A percentile compares a stretch with the other conserved stretches of the same genome.
These are phyloP conservation scores for Hipparchia semele DNA, from an alignment of 2,888 invertebrate species.

Conservation along the genomic window DNA sequence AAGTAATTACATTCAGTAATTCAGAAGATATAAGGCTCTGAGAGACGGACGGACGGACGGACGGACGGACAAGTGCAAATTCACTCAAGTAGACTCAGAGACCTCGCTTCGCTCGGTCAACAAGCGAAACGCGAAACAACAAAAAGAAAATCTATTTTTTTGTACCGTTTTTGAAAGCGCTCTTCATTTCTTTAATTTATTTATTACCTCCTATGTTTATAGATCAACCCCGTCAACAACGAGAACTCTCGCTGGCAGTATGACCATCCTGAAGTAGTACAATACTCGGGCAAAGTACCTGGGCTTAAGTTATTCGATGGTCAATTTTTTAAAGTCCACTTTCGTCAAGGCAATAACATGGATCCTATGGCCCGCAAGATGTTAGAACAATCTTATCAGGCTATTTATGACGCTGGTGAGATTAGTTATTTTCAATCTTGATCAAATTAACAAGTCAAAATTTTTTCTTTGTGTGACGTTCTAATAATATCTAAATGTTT, in stretches of 20 bases:
- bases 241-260: constrained; percentile 72
- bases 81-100: too few species aligned
- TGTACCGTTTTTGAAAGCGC: too few species aligned
- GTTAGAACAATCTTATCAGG: constrained; percentile 88
- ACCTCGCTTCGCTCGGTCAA: too few species aligned
- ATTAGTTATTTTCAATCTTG: neutral
- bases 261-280: constrained; percentile 74
- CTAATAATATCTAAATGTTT: neutral
- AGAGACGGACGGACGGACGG: too few species aligned
- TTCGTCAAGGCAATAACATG: constrained; percentile 79
- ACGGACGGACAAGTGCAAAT: too few species aligned
- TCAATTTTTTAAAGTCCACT: constrained; percentile 87
- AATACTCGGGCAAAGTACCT: constrained; percentile 85
- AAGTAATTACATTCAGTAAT: too few species aligned
- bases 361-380: constrained; percentile 85
- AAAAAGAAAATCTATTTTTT: too few species aligned
- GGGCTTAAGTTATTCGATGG: constrained; percentile 86
- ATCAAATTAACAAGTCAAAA: neutral
- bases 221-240: constrained; percentile 85
- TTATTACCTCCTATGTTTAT: neutral
- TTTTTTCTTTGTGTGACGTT: neutral
- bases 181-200: neutral
- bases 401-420: constrained; percentile 86
- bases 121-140: too few species aligned
- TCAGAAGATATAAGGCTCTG: too few species aligned